phyloP scores from a whole-genome alignment of 2,888 invertebrate genomes.

The Netelia virgata region DNA sequence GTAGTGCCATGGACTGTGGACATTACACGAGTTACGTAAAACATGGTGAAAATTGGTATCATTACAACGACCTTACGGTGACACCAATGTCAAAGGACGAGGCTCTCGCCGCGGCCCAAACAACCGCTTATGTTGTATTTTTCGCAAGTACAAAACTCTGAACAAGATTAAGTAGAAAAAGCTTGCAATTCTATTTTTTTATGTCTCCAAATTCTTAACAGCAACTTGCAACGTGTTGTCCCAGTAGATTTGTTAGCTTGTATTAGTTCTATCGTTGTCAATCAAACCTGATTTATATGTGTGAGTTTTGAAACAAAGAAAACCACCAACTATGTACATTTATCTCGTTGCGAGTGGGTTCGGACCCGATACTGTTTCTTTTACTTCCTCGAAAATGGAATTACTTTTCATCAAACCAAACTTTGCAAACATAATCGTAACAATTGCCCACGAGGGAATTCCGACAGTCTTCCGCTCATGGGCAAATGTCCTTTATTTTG shows the following conservation, averaged over 20 bases:
- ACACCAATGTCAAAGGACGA: constrained; percentile 76
- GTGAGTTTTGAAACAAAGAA: neutral
- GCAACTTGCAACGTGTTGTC: neutral
- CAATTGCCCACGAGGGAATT: constrained; percentile 47
- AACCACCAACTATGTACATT: neutral
- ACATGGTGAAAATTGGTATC: constrained; percentile 78
- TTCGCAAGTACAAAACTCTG: constrained; percentile 73
- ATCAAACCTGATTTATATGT: neutral
- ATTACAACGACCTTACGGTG: constrained; percentile 79
- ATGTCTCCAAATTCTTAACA: neutral
- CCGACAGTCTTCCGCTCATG: constrained; percentile 15
- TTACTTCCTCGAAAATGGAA: neutral
- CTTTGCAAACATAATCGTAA: neutral
- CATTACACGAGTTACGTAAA: constrained; percentile 80
- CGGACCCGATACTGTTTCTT: neutral
- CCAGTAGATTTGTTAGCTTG: neutral
- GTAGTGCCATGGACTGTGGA: constrained; percentile 80
- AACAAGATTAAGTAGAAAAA: neutral
- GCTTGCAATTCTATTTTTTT: neutral
- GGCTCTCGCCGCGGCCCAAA: constrained; percentile 76
- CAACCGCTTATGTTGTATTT: constrained; percentile 79
- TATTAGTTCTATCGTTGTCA: neutral
- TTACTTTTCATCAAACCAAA: neutral
- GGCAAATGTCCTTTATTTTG: constrained; percentile 11
- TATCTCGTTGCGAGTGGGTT: neutral